Evolutionary conservation across 2,113 vertebrate genomes (phyloP).

Genomic region (Cryptotis parvus): DNA sequence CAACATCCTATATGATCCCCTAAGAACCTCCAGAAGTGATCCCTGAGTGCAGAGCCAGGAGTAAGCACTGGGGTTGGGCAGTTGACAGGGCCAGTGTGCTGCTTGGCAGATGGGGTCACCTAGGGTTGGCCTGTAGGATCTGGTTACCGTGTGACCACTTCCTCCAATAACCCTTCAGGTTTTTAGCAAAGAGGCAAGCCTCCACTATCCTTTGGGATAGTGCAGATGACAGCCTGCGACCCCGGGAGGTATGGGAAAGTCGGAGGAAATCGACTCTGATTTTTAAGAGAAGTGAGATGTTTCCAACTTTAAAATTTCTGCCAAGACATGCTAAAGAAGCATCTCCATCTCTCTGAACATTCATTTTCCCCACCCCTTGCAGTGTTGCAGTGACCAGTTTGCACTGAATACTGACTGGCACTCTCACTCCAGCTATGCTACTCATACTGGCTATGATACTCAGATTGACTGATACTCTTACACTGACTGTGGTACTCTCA

Average conservation of each 20-base stretch:
- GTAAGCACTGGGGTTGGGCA: background rate
- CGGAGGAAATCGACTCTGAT: background rate
- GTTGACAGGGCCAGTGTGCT: background rate
- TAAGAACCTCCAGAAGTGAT: no score
- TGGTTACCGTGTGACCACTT: background rate
- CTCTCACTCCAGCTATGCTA: no score
- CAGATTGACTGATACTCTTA: no score
- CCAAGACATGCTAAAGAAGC: conserved; percentile 6
- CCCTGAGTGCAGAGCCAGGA: no score
- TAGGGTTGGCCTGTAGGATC: background rate
- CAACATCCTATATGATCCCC: no score
- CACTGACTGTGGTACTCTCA: no score
- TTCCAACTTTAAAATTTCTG: background rate
- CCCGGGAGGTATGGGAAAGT: no score
- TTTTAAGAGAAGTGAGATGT: background rate
- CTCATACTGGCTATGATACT: no score
- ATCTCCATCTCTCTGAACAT: background rate
- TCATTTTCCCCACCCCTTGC: background rate
- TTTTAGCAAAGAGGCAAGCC: background rate
- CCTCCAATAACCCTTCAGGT: background rate
- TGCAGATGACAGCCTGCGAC: background rate
- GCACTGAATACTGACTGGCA: no score
- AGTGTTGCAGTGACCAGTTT: background rate
- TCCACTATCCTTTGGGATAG: background rate
- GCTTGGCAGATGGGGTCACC: background rate